Evolutionary conservation across 1,140 invertebrate species (phyloP), one percentile per base, ranked within the genome.

Genomic region (Ptiloglossa arizonensis): DNA sequence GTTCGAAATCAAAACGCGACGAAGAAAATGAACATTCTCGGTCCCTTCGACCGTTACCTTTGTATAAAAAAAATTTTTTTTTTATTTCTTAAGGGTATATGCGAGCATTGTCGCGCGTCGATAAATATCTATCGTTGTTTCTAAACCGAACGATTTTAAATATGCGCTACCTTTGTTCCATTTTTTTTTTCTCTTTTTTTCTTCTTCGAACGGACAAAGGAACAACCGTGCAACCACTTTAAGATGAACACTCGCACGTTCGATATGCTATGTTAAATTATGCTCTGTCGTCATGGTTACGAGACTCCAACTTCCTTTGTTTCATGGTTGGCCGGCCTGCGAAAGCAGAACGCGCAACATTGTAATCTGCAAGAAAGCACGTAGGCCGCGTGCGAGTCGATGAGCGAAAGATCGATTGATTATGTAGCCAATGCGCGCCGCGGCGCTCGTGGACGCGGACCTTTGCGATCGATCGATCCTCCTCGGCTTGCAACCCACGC

Each of bases 221-320:
- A 35, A 35, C n/a, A n/a, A n/a, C 46, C 1, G 15, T n/a, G 46
- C 19, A 50, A 2, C 17, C 5, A 29, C 5, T 35, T 6, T 5
- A 27, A 52, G 27, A 79, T 68, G 24, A 22, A 32, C 54, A 52
- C 13, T 22, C 29, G 41, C 24, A 22, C 15, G 60, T 46, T 32
- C 44, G 1, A 8, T 2, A 27, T 6, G 17, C 22, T 54, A 17
- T 63, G 35, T 50, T 78, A 48, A 75, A 70, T 66, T 70, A 66
- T 71, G 54, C 48, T 56, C 8, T 72, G 79, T 80, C 52, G 81
- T 71, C 54, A 56, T 72, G 69, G 41, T 64, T 83, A 74, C 50
- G 70, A 74, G 81, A 79, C 66, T 80, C 75, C 60, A 54, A 83
- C 77, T 85, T 83, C 82, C 82, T 85, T 83, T 80, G 82, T 80